Percentiles rank a stretch among this genome's conserved stretches.
phyloP scores from a whole-genome alignment of 1,140 invertebrate species.

The Wasmannia auropunctata region DNA sequence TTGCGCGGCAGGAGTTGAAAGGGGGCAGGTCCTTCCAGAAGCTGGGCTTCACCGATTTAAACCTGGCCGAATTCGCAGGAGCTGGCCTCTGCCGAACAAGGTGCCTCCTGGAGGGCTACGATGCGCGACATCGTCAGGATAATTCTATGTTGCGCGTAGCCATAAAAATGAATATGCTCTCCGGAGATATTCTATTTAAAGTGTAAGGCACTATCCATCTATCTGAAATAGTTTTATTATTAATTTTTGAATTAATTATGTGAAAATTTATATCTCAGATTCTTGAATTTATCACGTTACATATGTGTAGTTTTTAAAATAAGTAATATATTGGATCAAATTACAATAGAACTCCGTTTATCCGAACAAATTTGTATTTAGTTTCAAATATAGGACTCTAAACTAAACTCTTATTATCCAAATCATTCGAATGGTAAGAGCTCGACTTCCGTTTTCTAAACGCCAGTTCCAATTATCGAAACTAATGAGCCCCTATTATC shows the following conservation, averaged over 20 bases:
- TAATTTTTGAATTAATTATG: not conserved
- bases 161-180: conserved; percentile 96
- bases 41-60: conserved; percentile 98
- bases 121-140: conserved; percentile 95
- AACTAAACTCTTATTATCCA: no score
- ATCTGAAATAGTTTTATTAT: not conserved
- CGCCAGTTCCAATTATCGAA: no score
- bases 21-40: conserved; percentile 97
- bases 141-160: conserved; percentile 97
- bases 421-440: no score
- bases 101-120: conserved; percentile 97
- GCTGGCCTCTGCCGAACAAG: conserved; percentile 93
- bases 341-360: no score
- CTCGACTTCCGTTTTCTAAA: no score
- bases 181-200: conserved; percentile 98
- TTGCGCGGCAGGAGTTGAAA: conserved; percentile 89
- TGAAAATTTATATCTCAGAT: not conserved
- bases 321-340: not conserved
- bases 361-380: no score
- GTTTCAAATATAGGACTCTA: no score
- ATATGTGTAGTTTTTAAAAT: not conserved
- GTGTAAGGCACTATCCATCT: conserved; percentile 89
- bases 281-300: not conserved
- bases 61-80: conserved; percentile 98
- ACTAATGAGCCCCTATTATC: no score